Evolutionary conservation across 2,888 invertebrate genomes (phyloP).

Genomic region (Pediacus dermestoides): DNA sequence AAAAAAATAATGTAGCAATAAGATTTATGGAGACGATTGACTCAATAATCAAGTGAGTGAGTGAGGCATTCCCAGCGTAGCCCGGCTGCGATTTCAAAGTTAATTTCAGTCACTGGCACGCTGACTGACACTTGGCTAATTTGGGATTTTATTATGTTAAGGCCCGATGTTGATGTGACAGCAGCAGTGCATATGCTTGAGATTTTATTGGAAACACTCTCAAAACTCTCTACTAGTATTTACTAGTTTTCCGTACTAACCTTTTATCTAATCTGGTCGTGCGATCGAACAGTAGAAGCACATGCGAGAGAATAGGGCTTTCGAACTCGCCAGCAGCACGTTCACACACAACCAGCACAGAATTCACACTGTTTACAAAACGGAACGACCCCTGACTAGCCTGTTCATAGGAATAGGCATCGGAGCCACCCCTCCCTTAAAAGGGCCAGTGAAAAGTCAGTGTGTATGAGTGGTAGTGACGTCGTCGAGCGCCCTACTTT

Average conservation of each 20-base stretch:
- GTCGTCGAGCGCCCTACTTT: conserved; percentile 30
- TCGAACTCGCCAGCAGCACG: conserved; percentile 29
- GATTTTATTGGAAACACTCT: too few species aligned
- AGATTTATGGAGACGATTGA: conserved; percentile 34
- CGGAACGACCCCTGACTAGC: conserved; percentile 19
- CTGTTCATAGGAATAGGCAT: conserved; percentile 21
- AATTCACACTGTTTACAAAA: conserved; percentile 40
- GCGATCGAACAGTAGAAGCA: too few species aligned
- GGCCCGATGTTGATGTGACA: too few species aligned
- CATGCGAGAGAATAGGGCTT: too few species aligned
- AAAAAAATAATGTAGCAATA: conserved; percentile 33
- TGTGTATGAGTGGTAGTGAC: conserved; percentile 42
- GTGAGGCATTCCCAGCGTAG: conserved; percentile 28
- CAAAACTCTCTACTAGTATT: too few species aligned
- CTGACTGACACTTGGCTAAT: conserved; percentile 36
- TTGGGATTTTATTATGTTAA: conserved; percentile 20
- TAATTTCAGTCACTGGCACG: conserved; percentile 34
- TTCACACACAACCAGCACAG: conserved; percentile 29
- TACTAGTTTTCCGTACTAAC: too few species aligned
- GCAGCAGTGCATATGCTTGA: too few species aligned
- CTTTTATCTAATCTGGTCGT: too few species aligned
- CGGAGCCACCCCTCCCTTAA: conserved; percentile 32
- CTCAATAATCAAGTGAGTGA: conserved; percentile 31
- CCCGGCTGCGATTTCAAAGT: conserved; percentile 30
- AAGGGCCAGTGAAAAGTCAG: conserved; percentile 39